Evolutionary conservation across 1,140 invertebrate genomes (phyloP), one percentile per base, ranked within the genome.

Genomic region (Anagrus nilaparvatae): DNA sequence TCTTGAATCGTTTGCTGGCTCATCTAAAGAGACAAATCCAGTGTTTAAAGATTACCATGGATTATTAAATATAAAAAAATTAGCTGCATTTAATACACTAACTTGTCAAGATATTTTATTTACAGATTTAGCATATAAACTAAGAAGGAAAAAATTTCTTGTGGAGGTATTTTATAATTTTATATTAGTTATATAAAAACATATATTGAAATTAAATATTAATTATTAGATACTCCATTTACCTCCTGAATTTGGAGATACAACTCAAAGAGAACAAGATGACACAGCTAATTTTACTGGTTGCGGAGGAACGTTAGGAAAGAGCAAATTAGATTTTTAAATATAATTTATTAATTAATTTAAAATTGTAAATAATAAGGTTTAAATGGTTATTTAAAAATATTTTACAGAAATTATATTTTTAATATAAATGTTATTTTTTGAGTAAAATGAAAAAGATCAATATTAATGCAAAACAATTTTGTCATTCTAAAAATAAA

Each of bases 21-120:
- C 85, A 3, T 73, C 78, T 28, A 79, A 79, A 49, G 84, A 87
- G 61, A 81, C 78, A 23, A 86, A 89, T 67, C 78, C 82, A 9
- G 71, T 76, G 5, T 85, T 83, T 48, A 83, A 81, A 58, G 85
- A 91, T 51, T 91, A 88, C 58, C 82, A 88, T 63, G 88, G 88
- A 2, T 66, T 87, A 28, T 73, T 88, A 42, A 76, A 84, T 59
- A 69, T 91, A 29, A 75, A 74, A 12, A 88, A 91, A 67, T 61
- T 90, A 43, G 75, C 80, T 12, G 72, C 83, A 5, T 66, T 89
- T 3, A 87, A 88, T 61, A 78, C 78, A 5, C 60, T 90, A 10
- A 73, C 75, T 16, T 74, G 77, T 3, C 80, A 79, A 54, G 75
- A 81, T 61, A 79, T 84, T 9, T 80, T 85, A 31, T 79, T 79